Evolutionary conservation across 2,888 invertebrate species (phyloP).

Genomic region (Sarcophaga carnaria): DNA sequence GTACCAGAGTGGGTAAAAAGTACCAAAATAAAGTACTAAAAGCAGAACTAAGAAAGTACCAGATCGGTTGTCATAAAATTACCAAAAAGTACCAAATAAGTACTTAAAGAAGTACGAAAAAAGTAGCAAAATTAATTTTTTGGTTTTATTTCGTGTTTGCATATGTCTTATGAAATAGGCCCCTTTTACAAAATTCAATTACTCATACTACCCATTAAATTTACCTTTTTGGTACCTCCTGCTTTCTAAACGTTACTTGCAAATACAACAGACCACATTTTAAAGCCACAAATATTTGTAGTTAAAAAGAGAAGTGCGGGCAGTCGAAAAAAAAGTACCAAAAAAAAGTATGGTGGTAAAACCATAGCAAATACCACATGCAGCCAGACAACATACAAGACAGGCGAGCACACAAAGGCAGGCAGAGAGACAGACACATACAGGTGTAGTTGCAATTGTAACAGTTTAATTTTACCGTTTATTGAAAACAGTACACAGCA

Average conservation of each 20-base stretch:
- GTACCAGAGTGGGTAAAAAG: too few species aligned
- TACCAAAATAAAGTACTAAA: too few species aligned
- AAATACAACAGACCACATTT: slow-evolving; percentile 52
- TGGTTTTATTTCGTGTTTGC: too few species aligned
- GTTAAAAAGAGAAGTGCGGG: not conserved
- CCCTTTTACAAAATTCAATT: not conserved
- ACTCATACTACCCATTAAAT: too few species aligned
- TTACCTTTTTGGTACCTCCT: not conserved
- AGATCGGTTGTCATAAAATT: too few species aligned
- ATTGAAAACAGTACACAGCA: not conserved
- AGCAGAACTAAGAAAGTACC: too few species aligned
- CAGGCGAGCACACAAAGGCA: not conserved
- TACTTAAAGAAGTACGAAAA: too few species aligned
- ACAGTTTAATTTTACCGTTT: slow-evolving; percentile 20
- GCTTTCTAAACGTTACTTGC: slow-evolving; percentile 6
- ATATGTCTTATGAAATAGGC: not conserved
- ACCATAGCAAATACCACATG: not conserved
- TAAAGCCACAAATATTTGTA: slow-evolving; percentile 56
- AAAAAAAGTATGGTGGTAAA: too few species aligned
- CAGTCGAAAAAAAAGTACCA: not conserved
- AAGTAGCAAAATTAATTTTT: too few species aligned
- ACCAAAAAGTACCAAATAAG: too few species aligned
- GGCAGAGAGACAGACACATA: not conserved
- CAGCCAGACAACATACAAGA: not conserved
- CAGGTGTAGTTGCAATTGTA: slow-evolving; percentile 30